Evolutionary conservation across 2,113 vertebrate species (phyloP).

Genomic region (Xiphophorus hellerii): DNA sequence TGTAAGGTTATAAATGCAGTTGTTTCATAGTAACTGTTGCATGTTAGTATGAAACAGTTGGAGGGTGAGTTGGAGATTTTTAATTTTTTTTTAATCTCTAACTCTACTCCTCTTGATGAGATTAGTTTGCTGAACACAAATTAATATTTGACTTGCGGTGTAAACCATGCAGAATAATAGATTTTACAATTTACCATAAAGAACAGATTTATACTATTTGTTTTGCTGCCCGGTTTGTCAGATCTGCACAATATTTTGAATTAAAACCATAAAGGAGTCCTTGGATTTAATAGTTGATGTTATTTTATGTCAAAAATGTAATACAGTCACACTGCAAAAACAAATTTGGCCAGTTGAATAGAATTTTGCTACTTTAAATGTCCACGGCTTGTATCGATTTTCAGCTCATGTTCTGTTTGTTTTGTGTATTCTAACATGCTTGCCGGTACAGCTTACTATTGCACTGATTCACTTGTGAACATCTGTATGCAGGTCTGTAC

Average conservation of each 20-base stretch:
- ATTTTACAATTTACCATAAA: too few relatives aligned
- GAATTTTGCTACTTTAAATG: background rate
- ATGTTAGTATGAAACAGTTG: background rate
- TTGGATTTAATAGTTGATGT: background rate
- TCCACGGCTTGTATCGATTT: background rate
- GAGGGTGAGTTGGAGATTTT: too few relatives aligned
- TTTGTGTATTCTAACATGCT: background rate
- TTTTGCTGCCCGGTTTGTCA: background rate
- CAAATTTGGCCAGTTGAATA: background rate
- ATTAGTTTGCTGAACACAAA: too few relatives aligned
- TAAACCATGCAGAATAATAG: too few relatives aligned
- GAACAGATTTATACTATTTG: too few relatives aligned
- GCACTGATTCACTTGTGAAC: background rate
- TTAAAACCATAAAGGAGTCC: background rate
- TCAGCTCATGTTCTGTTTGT: background rate
- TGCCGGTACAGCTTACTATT: conserved; percentile 4
- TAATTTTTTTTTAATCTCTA: background rate
- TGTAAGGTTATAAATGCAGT: background rate
- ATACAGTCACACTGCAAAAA: background rate
- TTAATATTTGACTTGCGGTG: too few relatives aligned
- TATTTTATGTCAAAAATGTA: background rate
- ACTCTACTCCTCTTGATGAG: too few relatives aligned
- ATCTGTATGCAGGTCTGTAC: conserved; percentile 85
- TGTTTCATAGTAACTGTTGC: background rate
- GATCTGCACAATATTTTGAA: background rate